Conservation (phyloP, 2,888 invertebrate species). For the Liopterus haemorrhoidalis region DNA sequence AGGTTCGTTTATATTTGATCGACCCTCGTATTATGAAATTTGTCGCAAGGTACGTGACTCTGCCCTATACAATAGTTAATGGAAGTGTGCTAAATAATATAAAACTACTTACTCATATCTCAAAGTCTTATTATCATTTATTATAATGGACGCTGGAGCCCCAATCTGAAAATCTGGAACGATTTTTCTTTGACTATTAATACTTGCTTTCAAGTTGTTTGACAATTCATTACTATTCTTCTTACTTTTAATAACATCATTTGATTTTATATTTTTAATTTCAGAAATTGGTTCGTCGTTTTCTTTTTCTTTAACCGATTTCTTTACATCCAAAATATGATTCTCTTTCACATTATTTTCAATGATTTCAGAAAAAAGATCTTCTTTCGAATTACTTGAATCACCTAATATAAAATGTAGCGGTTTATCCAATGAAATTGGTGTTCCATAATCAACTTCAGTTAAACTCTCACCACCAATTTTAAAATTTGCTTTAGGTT, state of each 20-base stretch:
- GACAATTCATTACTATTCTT: slow-evolving; percentile 1
- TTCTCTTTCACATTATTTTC: too few relatives aligned
- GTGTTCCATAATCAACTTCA: slow-evolving; percentile 8
- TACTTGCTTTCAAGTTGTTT: neutral
- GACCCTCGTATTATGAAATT: too few relatives aligned
- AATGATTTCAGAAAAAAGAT: neutral
- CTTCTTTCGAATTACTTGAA: slow-evolving; percentile 9
- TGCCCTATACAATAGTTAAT: too few relatives aligned
- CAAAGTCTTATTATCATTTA: slow-evolving; percentile 21
- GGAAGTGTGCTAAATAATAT: neutral
- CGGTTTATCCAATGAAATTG: slow-evolving; percentile 19
- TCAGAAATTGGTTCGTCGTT: too few relatives aligned
- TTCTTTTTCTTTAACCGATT: too few relatives aligned
- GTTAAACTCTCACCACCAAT: slow-evolving; percentile 11
- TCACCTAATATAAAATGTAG: slow-evolving; percentile 25
- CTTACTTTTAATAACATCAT: neutral
- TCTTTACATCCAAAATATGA: too few relatives aligned
- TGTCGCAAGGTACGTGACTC: too few relatives aligned
- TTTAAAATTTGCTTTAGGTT: slow-evolving; percentile 11
- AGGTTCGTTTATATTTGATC: too few relatives aligned
- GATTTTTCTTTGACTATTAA: neutral
- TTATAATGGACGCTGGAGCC: slow-evolving; percentile 17
- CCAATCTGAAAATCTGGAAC: slow-evolving; percentile 15
- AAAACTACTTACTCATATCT: slow-evolving; percentile 23
- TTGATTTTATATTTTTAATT: neutral